A percentile compares a stretch with the other conserved stretches of the same genome.
These are phyloP conservation scores for Pasiphila rectangulata DNA, from an alignment of 2,888 invertebrate genomes.

Conservation along the genomic window DNA sequence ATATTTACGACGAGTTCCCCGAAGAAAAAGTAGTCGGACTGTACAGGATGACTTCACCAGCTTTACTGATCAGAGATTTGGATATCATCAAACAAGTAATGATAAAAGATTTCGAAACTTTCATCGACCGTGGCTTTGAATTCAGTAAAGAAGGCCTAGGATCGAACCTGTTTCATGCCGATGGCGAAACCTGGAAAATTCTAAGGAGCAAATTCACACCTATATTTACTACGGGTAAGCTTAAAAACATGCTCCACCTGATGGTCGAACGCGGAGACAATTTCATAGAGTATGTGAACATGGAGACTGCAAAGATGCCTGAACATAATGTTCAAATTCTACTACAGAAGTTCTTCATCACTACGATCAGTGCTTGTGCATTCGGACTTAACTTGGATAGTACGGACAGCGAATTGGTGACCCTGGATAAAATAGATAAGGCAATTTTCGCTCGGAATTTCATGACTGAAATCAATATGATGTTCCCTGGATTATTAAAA, in stretches of 20 bases:
- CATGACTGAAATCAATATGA: slow-evolving; percentile 42
- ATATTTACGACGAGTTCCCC: slow-evolving; percentile 45
- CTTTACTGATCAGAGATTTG: slow-evolving; percentile 49
- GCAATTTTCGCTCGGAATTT: slow-evolving; percentile 28
- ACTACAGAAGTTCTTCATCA: slow-evolving; percentile 1
- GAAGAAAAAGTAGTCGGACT: slow-evolving; percentile 56
- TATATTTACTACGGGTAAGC: slow-evolving; percentile 55
- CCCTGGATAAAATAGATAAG: slow-evolving; percentile 30
- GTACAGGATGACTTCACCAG: slow-evolving; percentile 49
- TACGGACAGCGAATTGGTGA: slow-evolving; percentile 28
- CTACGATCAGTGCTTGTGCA: slow-evolving; percentile 46
- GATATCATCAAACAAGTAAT: slow-evolving; percentile 53
- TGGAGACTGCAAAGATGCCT: neutral
- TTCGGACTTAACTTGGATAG: slow-evolving; percentile 48
- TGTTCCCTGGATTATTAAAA: slow-evolving; percentile 48
- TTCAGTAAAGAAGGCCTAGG: slow-evolving; percentile 49
- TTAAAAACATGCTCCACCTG: slow-evolving; percentile 56
- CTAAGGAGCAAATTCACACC: slow-evolving; percentile 52
- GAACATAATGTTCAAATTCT: neutral
- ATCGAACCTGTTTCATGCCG: slow-evolving; percentile 50
- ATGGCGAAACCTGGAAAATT: slow-evolving; percentile 50
- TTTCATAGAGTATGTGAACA: slow-evolving; percentile 35
- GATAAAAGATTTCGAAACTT: slow-evolving; percentile 55
- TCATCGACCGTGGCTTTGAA: slow-evolving; percentile 49
- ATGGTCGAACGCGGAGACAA: slow-evolving; percentile 43